Percentiles rank a stretch among this genome's conserved stretches.
Evolutionary conservation across 2,888 invertebrate species (phyloP).

Genomic region (Polia nebulosa): DNA sequence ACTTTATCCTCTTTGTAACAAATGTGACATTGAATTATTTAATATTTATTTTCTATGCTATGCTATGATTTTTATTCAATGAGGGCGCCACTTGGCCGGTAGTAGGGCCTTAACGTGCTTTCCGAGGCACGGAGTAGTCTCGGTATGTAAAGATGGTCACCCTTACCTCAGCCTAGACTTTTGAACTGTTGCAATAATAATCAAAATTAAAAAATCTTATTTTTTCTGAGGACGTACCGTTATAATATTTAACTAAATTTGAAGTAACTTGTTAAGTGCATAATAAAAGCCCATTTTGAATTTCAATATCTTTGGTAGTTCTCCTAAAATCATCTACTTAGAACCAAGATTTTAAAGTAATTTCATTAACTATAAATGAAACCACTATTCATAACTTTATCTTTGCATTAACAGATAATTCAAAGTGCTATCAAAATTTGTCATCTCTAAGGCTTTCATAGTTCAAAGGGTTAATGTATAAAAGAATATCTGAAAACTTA

Average conservation of each 20-base stretch:
- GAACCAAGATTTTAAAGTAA: not conserved
- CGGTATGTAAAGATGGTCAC: no score
- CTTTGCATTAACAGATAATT: not conserved
- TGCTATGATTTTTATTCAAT: no score
- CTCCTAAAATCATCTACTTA: not conserved
- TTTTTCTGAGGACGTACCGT: not conserved
- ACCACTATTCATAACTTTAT: not conserved
- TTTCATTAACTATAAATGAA: not conserved
- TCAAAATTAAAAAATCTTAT: no score
- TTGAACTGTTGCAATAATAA: no score
- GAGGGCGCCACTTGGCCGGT: no score
- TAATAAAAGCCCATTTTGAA: not conserved
- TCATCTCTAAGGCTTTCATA: not conserved
- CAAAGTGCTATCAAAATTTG: not conserved
- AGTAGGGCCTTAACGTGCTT: no score
- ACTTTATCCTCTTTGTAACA: no score
- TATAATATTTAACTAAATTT: not conserved
- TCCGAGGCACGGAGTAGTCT: no score
- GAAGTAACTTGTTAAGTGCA: not conserved
- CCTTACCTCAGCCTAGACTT: no score
- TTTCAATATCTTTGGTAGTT: not conserved
- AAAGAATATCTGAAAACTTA: not conserved
- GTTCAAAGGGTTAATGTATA: conserved; percentile 7
- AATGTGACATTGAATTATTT: no score
- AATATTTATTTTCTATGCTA: no score